Conservation (phyloP, 2,888 invertebrate species). For the Scaptomyza flava region DNA sequence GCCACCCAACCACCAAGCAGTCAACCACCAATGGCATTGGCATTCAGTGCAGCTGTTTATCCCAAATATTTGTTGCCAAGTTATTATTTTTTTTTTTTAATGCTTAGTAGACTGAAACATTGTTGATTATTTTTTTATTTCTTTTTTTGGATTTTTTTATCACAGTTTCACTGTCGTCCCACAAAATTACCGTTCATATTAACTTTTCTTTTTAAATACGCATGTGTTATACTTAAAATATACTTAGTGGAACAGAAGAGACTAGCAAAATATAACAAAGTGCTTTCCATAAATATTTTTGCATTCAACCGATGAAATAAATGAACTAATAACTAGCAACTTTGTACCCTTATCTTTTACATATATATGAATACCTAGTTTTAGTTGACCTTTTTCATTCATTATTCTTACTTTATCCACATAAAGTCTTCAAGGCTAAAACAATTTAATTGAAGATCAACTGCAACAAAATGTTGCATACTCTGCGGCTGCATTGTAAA, state of each 20-base stretch:
- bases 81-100: conserved; percentile 29
- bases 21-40: conserved; percentile 24
- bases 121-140: conserved; percentile 46
- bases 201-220: conserved; percentile 65
- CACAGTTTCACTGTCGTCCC: conserved; percentile 65
- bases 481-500: conserved; percentile 10
- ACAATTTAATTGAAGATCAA: neutral
- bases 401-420: no score
- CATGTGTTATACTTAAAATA: neutral
- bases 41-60: conserved; percentile 30
- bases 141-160: conserved; percentile 21
- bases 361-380: no score
- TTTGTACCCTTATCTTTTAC: no score
- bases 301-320: neutral
- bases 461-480: conserved; percentile 39
- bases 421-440: no score
- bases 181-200: conserved; percentile 24
- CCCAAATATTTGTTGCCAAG: conserved; percentile 26
- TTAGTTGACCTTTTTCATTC: no score
- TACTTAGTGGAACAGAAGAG: conserved; percentile 3
- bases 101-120: conserved; percentile 70
- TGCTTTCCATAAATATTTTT: no score
- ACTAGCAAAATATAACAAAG: neutral
- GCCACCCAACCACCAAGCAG: conserved; percentile 5
- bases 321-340: no score